Evolutionary conservation across 1,140 invertebrate species (phyloP).

Genomic region (Ips nitidus): DNA sequence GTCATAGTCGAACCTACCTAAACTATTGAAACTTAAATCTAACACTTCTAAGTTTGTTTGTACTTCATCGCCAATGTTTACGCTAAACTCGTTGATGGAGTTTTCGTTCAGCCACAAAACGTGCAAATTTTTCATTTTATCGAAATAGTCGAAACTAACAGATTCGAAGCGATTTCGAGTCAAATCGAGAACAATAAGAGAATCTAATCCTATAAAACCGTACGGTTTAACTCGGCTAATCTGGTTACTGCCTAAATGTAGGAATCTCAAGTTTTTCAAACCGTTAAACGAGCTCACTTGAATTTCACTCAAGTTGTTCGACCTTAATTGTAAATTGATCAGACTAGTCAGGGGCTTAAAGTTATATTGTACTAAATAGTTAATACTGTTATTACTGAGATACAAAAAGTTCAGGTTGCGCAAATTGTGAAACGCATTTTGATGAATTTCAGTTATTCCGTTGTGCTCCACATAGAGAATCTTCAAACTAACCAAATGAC

Average conservation of each 20-base stretch:
- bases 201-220: conserved; percentile 47
- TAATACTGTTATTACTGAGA: conserved; percentile 48
- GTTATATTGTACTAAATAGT: conserved; percentile 46
- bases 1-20: conserved; percentile 42
- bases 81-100: conserved; percentile 39
- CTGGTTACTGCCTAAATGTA: conserved; percentile 46
- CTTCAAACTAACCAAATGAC: conserved; percentile 41
- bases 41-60: conserved; percentile 41
- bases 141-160: conserved; percentile 40
- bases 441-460: conserved; percentile 42
- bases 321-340: conserved; percentile 46
- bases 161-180: conserved; percentile 41
- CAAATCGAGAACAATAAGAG: conserved; percentile 43
- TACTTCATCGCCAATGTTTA: conserved; percentile 41
- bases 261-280: conserved; percentile 41
- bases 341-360: conserved; percentile 47
- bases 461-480: conserved; percentile 48
- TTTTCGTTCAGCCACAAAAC: conserved; percentile 47
- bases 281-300: conserved; percentile 49
- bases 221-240: conserved; percentile 43
- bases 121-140: conserved; percentile 43
- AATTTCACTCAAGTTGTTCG: conserved; percentile 45
- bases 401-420: conserved; percentile 45
- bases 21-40: conserved; percentile 43
- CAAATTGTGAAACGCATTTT: conserved; percentile 44